These are phyloP conservation scores for Chloroclysta siterata DNA, from an alignment of 2,888 invertebrate species.

Conservation along the genomic window DNA sequence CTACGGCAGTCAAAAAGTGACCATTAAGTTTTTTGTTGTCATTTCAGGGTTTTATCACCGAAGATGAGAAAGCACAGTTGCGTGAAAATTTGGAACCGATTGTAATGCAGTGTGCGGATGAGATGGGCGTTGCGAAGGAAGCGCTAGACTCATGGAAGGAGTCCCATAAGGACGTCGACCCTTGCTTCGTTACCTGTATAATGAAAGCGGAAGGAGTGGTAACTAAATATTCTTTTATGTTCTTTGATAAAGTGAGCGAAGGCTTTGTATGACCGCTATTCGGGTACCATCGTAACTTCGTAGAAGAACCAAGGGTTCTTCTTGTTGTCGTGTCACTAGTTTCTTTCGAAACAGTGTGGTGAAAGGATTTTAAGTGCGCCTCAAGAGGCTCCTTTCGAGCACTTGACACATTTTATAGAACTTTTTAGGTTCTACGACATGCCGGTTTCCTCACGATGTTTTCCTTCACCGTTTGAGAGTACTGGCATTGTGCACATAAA, in stretches of 20 bases:
- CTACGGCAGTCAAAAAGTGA: no score
- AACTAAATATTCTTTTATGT: not conserved
- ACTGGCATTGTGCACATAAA: no score
- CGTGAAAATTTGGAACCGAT: conserved; percentile 9
- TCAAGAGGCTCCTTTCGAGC: no score
- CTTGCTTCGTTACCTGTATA: conserved; percentile 53
- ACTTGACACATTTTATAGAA: no score
- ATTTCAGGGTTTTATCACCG: conserved; percentile 23
- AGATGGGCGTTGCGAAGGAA: conserved; percentile 28
- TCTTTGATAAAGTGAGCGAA: not conserved
- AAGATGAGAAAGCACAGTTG: conserved; percentile 26
- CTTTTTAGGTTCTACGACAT: no score
- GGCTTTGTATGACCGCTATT: not conserved
- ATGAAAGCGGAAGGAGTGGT: conserved; percentile 31
- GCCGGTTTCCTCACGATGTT: no score
- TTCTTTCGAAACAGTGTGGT: no score
- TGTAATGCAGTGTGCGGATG: conserved; percentile 40
- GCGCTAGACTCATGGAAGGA: conserved; percentile 41
- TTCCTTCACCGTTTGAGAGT: no score
- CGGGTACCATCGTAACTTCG: no score
- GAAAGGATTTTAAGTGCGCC: no score
- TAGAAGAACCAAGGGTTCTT: no score
- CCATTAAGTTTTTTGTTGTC: not conserved
- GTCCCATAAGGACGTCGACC: conserved; percentile 40
- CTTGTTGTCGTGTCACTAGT: no score